Conservation (phyloP, 2,113 vertebrate species). For the Pygoscelis adeliae region DNA sequence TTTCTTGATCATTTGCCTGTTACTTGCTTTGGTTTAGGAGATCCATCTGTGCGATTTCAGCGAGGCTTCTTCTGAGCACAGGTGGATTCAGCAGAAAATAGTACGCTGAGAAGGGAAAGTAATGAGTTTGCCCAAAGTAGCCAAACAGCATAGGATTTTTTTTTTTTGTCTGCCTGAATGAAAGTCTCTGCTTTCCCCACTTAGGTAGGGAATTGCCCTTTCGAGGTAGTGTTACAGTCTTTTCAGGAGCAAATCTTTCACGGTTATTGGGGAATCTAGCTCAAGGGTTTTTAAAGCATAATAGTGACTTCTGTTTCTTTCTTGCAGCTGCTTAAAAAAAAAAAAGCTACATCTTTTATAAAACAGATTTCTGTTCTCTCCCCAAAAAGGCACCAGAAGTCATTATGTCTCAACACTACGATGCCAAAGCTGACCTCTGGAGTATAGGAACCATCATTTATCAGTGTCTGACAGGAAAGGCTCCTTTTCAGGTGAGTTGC, state of each 20-base stretch:
- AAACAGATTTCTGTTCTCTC: background rate
- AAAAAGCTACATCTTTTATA: background rate
- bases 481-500: slow-evolving; percentile 89
- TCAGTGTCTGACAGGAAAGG: slow-evolving; percentile 95
- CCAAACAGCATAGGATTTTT: background rate
- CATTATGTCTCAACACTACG: slow-evolving; percentile 97
- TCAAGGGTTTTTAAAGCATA: background rate
- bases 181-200: background rate
- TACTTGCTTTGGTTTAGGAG: background rate
- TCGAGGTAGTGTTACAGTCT: background rate
- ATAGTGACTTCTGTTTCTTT: background rate
- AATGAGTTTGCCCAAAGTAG: background rate
- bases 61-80: background rate
- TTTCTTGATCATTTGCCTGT: background rate
- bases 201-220: background rate
- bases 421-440: slow-evolving; percentile 97
- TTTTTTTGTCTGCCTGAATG: background rate
- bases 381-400: slow-evolving; percentile 90
- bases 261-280: background rate
- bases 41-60: background rate
- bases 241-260: background rate
- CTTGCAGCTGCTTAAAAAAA: background rate
- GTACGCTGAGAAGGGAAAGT: background rate
- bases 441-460: slow-evolving; percentile 96
- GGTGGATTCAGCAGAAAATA: background rate